These are phyloP conservation scores for Bellardia bayeri DNA, from an alignment of 2,888 invertebrate genomes.

Conservation along the genomic window DNA sequence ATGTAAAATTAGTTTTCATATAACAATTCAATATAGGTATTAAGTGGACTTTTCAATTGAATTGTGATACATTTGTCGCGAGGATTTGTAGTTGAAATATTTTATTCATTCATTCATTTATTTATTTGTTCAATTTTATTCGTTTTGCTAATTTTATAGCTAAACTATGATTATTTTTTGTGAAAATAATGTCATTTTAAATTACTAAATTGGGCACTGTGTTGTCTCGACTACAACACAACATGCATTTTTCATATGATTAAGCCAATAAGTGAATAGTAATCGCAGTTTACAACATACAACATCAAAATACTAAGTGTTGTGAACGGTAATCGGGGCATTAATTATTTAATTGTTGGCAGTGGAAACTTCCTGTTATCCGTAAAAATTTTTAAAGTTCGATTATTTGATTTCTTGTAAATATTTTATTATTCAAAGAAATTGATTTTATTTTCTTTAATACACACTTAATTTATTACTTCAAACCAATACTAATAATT, in stretches of 20 bases:
- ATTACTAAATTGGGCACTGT: not conserved
- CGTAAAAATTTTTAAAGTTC: not conserved
- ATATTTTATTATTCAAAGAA: not conserved
- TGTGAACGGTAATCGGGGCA: too few relatives aligned
- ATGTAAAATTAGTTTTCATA: conserved; percentile 22
- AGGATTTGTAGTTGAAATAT: not conserved
- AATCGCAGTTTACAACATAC: too few relatives aligned
- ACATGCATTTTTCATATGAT: too few relatives aligned
- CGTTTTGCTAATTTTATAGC: not conserved
- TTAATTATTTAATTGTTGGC: not conserved
- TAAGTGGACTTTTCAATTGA: conserved; percentile 22
- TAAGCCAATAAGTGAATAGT: too few relatives aligned
- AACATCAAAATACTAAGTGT: too few relatives aligned
- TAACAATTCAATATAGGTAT: conserved; percentile 17
- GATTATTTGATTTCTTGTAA: not conserved
- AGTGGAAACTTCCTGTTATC: not conserved
- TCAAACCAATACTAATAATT: too few relatives aligned
- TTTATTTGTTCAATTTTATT: not conserved
- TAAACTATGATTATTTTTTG: not conserved
- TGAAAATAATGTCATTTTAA: not conserved
- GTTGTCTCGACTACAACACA: too few relatives aligned
- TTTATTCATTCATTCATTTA: not conserved
- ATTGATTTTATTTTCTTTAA: too few relatives aligned
- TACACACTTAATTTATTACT: too few relatives aligned
- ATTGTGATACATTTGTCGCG: conserved; percentile 1